Evolutionary conservation across 2,888 invertebrate genomes (phyloP), one percentile per base, ranked within the genome.

Genomic region (Clepsis dumicolana): DNA sequence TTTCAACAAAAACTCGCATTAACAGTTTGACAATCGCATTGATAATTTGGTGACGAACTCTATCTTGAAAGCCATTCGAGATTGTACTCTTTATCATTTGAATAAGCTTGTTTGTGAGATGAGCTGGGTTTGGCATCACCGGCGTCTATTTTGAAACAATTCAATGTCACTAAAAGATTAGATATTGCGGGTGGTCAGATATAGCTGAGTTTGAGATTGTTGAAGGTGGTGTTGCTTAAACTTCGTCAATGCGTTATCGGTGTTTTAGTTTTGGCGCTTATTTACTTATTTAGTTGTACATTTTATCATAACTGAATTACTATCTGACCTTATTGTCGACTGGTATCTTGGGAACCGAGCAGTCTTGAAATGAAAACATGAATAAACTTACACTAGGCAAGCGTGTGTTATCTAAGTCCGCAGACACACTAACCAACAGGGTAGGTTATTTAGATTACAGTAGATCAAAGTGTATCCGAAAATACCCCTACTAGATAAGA

Each of bases 141-240:
- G 18, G 1, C 14, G 62, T 57, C 38, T 68, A 63, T 63, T 64
- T 59, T 52, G 57, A 53, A 64, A 32, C 32, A 53, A 52, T 52
- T 57, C 67, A 68, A 68, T 64, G 63, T 59, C 63, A 41, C 41
- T 52, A 38, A 62, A 62, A 57, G 57, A 63, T 67, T 67, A 67
- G 38, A 56, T 61, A 54, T 24, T 38, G 67, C 62, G 62, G 16
- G 66, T 61, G 59, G 54, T 54, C 48, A 32, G 66, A 44, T 54
- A 27, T 27, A 52, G 25, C 10, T 18, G 29, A 29, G 32, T 32
- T 54, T 12, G 18, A 54, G 12, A 14, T 18, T 21, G 54, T 44
- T 44, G 44, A 44, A 1, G 14, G 38, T n/a, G 38, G 4, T n/a
- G 14, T 38, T n/a, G 38, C 5, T 38, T 38, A 4, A 38, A 38